Conservation (phyloP, 2,797 vertebrate genomes). For the Aratinga solstitialis region DNA sequence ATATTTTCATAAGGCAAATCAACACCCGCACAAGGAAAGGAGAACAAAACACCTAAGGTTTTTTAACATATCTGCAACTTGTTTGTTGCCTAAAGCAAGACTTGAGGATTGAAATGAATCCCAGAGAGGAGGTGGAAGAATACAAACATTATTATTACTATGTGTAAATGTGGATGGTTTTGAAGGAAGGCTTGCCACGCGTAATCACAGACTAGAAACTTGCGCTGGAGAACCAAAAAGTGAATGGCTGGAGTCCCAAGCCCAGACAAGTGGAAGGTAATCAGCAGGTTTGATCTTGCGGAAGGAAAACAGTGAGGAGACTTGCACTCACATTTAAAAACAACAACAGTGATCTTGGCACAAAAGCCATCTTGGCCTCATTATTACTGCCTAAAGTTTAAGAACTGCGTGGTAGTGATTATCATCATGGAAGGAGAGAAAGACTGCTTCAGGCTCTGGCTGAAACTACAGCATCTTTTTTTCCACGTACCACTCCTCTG, state of each 20-base stretch:
- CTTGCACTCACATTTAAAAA: slow-evolving; percentile 19
- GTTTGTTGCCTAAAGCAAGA: slow-evolving; percentile 44
- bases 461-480: neutral
- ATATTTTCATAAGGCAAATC: slow-evolving; percentile 21
- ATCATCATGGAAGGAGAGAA: neutral
- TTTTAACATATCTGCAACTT: slow-evolving; percentile 17
- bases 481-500: neutral
- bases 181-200: slow-evolving; percentile 22
- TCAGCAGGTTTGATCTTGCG: slow-evolving; percentile 23
- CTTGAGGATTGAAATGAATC: slow-evolving; percentile 26
- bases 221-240: neutral
- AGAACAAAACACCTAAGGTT: neutral
- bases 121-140: slow-evolving; percentile 31
- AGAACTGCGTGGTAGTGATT: slow-evolving; percentile 21
- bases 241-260: slow-evolving; percentile 30
- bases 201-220: slow-evolving; percentile 5
- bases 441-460: neutral
- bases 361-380: neutral
- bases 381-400: slow-evolving; percentile 28
- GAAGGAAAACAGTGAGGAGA: slow-evolving; percentile 24
- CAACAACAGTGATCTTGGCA: slow-evolving; percentile 49
- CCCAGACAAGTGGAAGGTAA: slow-evolving; percentile 49
- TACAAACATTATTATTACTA: neutral
- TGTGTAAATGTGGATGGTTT: neutral
- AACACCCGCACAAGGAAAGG: neutral